Evolutionary conservation across 2,888 invertebrate species (phyloP).

Genomic region (Eurois occulta): DNA sequence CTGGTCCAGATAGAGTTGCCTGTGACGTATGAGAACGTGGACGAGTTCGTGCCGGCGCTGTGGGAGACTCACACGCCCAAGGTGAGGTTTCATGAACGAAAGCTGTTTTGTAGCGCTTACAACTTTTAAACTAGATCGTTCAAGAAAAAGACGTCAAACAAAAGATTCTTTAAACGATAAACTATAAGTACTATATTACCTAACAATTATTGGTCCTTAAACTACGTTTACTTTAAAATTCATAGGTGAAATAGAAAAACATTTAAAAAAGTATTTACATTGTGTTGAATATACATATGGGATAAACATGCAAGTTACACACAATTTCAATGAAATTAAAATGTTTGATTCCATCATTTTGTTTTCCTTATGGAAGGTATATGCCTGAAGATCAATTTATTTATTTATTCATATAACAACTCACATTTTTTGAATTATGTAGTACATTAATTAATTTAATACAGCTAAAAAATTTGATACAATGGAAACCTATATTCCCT

Average conservation of each 20-base stretch:
- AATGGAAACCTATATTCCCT: background rate
- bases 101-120: background rate
- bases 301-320: too few species aligned
- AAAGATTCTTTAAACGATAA: background rate
- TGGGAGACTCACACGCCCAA: constrained; percentile 93
- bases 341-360: background rate
- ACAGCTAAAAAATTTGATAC: too few species aligned
- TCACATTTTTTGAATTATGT: too few species aligned
- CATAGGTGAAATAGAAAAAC: too few species aligned
- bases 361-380: background rate
- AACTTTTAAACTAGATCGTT: background rate
- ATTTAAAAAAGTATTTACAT: too few species aligned
- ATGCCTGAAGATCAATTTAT: background rate
- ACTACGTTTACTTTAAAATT: background rate
- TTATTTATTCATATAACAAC: too few species aligned
- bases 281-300: too few species aligned
- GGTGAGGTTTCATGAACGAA: constrained; percentile 84
- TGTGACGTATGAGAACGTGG: constrained; percentile 93
- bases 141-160: background rate
- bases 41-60: constrained; percentile 91
- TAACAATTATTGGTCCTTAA: background rate
- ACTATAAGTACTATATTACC: background rate
- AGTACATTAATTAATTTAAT: too few species aligned
- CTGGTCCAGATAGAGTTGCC: constrained; percentile 91
- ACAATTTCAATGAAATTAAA: background rate